Base-by-base conservation (phyloP, 2,888 invertebrate species). In the Eledone cirrhosa region DNA sequence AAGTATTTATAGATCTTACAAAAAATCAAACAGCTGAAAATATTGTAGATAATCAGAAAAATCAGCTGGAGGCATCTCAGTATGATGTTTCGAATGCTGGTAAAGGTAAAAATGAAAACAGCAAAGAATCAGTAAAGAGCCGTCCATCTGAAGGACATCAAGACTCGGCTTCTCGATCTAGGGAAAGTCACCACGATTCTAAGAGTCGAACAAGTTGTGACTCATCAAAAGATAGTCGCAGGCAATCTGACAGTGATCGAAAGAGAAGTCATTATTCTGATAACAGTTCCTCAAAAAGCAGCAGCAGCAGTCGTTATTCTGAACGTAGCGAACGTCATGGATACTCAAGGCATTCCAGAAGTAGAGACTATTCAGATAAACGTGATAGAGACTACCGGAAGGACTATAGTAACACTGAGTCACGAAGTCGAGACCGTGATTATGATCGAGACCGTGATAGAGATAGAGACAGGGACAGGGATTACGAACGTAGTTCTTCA, bases 311-410 rank as follows among this genome's bases (percentile, higher is more conserved):
- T 41, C 72, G 72, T 22, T 72, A 72, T 33, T 76, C 76, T 27
- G 76, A 76, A 2, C 47, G 76, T 2, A 76, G 76, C 48, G 76
- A 76, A 16, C 76, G 76, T 76, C 72, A 72, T n/a, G 24, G 76
- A 22, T 48, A 76, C 22, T 76, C 76, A 5, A 33, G 48, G 22
- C 47, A 48, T 33, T 76, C 76, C 22, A 72, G 33, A 7, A 22
- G 72, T 24, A 31, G 72, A 22, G 72, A 72, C 24, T 72, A 72
- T 72, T 72, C 72, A 5, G 72, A 72, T 31, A 72, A 72, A 41
- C 72, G 72, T 13, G 72, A 72, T 14, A 47, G 76, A 11, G 48
- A 76, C 29, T 48, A 76, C 48, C 47, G 48, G 3, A 76, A 48
- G 76, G 76, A 76, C 48, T 76, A 47, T 22, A 24, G 48, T 4